A percentile compares a stretch with the other conserved stretches of the same genome.
These are phyloP conservation scores for Melanerpes aurifrons DNA, from an alignment of 2,113 vertebrate genomes.

Conservation along the genomic window DNA sequence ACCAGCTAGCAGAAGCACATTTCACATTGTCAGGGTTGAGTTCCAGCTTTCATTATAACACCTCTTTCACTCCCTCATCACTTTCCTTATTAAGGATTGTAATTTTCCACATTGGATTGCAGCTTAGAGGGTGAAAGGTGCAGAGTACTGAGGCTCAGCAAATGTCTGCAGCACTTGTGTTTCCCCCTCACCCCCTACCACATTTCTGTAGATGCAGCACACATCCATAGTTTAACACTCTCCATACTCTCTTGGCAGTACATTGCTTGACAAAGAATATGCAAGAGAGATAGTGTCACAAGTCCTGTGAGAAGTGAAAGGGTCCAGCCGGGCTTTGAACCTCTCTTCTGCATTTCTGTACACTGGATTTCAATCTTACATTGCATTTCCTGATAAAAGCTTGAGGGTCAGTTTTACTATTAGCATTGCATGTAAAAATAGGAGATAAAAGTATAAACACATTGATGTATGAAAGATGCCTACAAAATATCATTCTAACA, in stretches of 20 bases:
- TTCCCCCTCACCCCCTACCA: fast-evolving
- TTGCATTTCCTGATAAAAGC: neutral
- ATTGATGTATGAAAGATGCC: neutral
- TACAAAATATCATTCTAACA: neutral
- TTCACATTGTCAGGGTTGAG: neutral
- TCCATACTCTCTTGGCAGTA: too few species aligned
- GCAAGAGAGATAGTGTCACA: neutral
- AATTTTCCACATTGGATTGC: neutral
- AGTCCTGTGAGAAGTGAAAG: neutral
- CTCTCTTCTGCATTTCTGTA: neutral
- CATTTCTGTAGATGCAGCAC: neutral
- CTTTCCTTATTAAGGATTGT: neutral
- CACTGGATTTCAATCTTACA: neutral
- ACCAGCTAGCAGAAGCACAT: neutral
- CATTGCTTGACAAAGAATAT: neutral
- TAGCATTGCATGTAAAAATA: neutral
- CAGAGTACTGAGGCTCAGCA: neutral
- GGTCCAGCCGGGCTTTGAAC: neutral
- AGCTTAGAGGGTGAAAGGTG: neutral
- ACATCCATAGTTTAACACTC: neutral
- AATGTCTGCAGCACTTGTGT: fast-evolving
- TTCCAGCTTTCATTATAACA: neutral
- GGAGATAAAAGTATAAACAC: neutral
- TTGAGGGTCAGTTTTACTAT: neutral
- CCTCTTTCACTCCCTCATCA: neutral